Percentiles rank a stretch among this genome's conserved stretches.
phyloP scores from a whole-genome alignment of 1,140 invertebrate species.

The Brachionus sp. region DNA sequence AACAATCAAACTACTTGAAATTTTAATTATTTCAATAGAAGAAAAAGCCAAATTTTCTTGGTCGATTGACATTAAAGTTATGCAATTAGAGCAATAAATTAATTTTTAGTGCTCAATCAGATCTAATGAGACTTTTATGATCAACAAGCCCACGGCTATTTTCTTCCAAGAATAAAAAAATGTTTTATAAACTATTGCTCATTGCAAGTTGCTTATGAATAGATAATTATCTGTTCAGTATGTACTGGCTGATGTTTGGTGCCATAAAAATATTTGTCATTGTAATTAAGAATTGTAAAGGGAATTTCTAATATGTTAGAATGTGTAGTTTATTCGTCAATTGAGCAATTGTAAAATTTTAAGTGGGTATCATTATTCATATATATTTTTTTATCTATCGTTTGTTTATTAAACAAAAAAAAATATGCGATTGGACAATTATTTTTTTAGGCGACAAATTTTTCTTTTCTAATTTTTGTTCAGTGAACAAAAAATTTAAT shows the following conservation, averaged over 20 bases:
- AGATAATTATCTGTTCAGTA: neutral
- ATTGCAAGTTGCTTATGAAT: neutral
- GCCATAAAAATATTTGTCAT: conserved; percentile 9
- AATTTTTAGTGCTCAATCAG: conserved; percentile 16
- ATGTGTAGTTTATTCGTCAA: neutral
- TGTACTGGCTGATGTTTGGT: neutral
- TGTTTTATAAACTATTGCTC: neutral
- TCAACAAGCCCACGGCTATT: neutral
- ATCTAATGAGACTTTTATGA: conserved; percentile 4
- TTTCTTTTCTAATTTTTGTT: neutral
- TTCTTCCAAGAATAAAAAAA: neutral
- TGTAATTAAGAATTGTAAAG: neutral
- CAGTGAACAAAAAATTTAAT: no score
- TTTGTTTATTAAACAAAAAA: neutral
- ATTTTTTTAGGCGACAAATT: neutral
- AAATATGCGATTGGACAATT: neutral
- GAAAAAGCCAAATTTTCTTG: neutral
- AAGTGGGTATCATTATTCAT: neutral
- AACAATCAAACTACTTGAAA: conserved; percentile 30
- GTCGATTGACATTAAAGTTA: conserved; percentile 20
- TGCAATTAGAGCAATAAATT: conserved; percentile 14
- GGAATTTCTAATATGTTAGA: neutral
- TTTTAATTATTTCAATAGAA: conserved; percentile 1
- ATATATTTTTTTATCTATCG: neutral
- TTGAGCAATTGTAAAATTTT: neutral